Percentiles rank a stretch among this genome's conserved stretches.
Conservation (phyloP, 2,113 vertebrate species). For the Nesogale talazaci region DNA sequence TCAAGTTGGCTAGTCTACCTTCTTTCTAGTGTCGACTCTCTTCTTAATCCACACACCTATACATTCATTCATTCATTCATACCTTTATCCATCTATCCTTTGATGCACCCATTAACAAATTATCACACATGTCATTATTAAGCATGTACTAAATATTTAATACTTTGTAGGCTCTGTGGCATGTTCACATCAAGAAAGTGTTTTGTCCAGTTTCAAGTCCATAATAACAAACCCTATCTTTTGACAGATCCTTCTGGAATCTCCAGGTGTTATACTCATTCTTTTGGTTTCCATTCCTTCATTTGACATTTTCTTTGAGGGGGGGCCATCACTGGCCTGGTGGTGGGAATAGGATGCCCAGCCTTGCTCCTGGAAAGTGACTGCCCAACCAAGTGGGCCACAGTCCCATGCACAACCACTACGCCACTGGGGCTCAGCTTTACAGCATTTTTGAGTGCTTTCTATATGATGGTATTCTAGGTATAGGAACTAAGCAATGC, state of each 20-base stretch:
- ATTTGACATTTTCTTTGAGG: no score
- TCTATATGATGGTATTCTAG: not conserved
- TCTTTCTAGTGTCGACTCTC: not conserved
- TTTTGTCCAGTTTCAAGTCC: not conserved
- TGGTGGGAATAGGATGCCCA: no score
- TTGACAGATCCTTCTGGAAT: not conserved
- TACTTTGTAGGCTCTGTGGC: not conserved
- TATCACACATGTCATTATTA: not conserved
- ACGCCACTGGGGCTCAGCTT: no score
- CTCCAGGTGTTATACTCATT: not conserved
- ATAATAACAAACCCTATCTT: not conserved
- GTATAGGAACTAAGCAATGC: not conserved
- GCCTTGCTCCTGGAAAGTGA: no score
- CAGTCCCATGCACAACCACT: no score
- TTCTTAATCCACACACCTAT: not conserved
- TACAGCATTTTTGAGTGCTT: not conserved
- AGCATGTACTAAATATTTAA: not conserved
- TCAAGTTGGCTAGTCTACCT: not conserved
- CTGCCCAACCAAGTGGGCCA: no score
- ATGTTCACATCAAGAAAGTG: not conserved
- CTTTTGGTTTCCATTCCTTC: not conserved
- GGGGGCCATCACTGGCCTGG: no score
- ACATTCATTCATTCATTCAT: no score
- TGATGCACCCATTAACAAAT: not conserved
- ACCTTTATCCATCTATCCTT: no score